Conservation (phyloP, 2,113 vertebrate genomes). For the Coregonus clupeaformis region DNA sequence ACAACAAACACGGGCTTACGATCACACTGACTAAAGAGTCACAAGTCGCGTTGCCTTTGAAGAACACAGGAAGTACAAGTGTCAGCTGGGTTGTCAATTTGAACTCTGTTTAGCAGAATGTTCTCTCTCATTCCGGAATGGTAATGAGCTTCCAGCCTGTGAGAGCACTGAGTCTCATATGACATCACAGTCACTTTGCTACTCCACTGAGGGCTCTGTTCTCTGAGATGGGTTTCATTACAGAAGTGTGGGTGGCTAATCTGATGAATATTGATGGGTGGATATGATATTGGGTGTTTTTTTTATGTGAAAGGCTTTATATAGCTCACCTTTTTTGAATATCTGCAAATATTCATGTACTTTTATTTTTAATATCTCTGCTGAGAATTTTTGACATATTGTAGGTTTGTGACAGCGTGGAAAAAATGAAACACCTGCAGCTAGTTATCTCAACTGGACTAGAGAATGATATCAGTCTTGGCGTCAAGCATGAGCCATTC, state of each 20-base stretch:
- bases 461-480: slow-evolving; percentile 30
- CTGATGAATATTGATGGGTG: neutral
- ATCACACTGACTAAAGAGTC: slow-evolving; percentile 61
- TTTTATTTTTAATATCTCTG: neutral
- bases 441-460: neutral
- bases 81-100: slow-evolving; percentile 58
- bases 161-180: slow-evolving; percentile 53
- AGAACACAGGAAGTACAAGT: slow-evolving; percentile 67
- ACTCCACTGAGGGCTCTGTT: slow-evolving; percentile 48
- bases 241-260: neutral
- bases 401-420: too few relatives aligned
- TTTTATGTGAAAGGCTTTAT: neutral
- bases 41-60: slow-evolving; percentile 67
- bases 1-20: slow-evolving; percentile 44
- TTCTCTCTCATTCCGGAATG: slow-evolving; percentile 49
- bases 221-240: neutral
- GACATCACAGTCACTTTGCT: slow-evolving; percentile 44
- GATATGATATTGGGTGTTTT: neutral
- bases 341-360: neutral
- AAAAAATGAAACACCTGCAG: neutral
- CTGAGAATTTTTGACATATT: neutral
- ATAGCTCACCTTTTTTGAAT: neutral
- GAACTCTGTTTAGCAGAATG: slow-evolving; percentile 59
- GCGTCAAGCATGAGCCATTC: slow-evolving; percentile 58
- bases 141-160: slow-evolving; percentile 56